Base-by-base conservation (phyloP, 2,797 vertebrate species). In the Paedocypris micromegethes region DNA sequence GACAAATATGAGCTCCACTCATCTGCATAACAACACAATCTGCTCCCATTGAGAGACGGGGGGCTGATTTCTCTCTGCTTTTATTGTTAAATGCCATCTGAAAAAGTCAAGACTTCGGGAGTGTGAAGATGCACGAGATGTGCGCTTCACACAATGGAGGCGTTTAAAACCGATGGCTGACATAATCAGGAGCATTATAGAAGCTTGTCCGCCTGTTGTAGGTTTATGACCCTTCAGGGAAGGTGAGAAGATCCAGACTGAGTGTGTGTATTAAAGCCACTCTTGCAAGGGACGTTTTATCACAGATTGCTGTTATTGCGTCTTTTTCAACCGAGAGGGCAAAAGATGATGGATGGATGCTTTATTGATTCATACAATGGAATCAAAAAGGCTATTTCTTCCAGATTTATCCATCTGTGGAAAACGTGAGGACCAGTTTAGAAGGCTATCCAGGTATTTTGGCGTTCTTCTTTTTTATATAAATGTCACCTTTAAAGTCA, bases 391-490 rank as follows among this genome's bases (percentile, higher is more conserved):
- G 5, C 4, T 58, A 9, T 66, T 41, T 9, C 71, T 76, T 75
- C 23, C 76, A 98, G 96, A 77, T 98, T 70, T 98, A 98, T 82
- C 95, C 97, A 7, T 93, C 93, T 50, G 96, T 99, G 68, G 91
- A 93, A 56, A 94, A 98, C 48, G 95, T 99, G 73, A 90, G 97
- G 68, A 94, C 86, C 40, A 98, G 96, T 84, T 88, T 99, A 81
- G 95, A 99, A 85, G 97, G 96, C 5, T 99, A 95, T 78, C 97
- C 96, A 54, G 97, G 96, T 98, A 85, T 84, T 75, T 6, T 43
- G 23, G 23, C 7, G 5, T 63, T 46, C 8, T 64, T 70, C 51
- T 45, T 9, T n/a, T 66, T 4, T 57, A 53, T 65, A 37, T 66
- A n/a, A 44, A 60, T 2, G 2, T 9, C 9, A 59, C 42, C 40